A percentile compares a stretch with the other conserved stretches of the same genome.
phyloP scores from a whole-genome alignment of 2,888 invertebrate genomes.

The Celastrina argiolus region DNA sequence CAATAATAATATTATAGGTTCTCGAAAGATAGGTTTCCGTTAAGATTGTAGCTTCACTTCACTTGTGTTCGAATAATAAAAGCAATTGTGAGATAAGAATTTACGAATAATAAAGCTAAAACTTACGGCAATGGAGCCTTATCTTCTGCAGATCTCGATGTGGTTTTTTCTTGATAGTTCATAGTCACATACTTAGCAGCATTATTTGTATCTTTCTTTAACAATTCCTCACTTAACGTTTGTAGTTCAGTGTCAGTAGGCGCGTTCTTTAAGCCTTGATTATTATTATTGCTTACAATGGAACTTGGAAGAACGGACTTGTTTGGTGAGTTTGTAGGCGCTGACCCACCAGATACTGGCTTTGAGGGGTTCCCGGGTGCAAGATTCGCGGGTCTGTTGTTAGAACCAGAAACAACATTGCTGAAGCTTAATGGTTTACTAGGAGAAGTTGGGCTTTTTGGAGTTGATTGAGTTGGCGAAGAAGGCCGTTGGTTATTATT shows the following conservation, averaged over 20 bases:
- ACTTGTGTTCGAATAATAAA: no score
- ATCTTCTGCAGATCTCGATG: slow-evolving; percentile 82
- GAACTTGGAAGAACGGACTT: slow-evolving; percentile 62
- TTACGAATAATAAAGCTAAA: neutral
- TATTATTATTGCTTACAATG: slow-evolving; percentile 55
- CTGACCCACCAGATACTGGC: slow-evolving; percentile 30
- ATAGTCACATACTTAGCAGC: slow-evolving; percentile 83
- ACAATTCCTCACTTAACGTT: slow-evolving; percentile 83
- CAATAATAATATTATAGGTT: no score
- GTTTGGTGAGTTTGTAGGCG: slow-evolving; percentile 38
- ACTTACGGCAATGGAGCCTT: slow-evolving; percentile 87
- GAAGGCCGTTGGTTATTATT: slow-evolving; percentile 29
- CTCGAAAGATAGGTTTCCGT: no score
- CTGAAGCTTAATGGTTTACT: slow-evolving; percentile 56
- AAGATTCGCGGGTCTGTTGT: slow-evolving; percentile 37
- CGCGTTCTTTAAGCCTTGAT: slow-evolving; percentile 40
- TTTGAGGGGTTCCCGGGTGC: slow-evolving; percentile 35
- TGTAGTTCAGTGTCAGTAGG: slow-evolving; percentile 80
- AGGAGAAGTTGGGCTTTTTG: slow-evolving; percentile 37
- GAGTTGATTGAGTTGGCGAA: slow-evolving; percentile 16
- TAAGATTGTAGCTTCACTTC: no score
- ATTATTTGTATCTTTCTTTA: slow-evolving; percentile 85
- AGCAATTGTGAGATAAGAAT: no score
- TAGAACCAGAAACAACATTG: slow-evolving; percentile 50
- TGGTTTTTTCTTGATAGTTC: slow-evolving; percentile 86